phyloP scores from a whole-genome alignment of 2,888 invertebrate species.

The Oscheius onirici region DNA sequence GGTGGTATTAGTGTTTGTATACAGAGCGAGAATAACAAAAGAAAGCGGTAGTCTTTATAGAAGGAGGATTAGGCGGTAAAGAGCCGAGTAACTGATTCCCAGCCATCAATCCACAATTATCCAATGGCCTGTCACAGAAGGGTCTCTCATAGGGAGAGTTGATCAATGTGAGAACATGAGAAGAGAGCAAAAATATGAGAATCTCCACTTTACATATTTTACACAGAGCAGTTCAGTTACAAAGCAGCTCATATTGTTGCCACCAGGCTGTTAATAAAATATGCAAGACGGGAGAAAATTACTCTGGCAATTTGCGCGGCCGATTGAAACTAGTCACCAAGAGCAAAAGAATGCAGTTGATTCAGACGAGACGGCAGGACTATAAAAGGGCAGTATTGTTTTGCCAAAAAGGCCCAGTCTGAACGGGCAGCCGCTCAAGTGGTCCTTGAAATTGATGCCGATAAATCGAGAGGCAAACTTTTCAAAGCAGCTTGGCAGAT shows the following conservation, averaged over 20 bases:
- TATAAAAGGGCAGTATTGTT: constrained; percentile 9
- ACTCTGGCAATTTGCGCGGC: constrained; percentile 12
- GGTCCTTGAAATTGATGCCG: constrained; percentile 30
- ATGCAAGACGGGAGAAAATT: constrained; percentile 23
- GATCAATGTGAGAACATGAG: too few relatives aligned
- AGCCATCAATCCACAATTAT: constrained; percentile 1
- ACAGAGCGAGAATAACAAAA: background rate
- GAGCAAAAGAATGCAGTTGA: too few relatives aligned
- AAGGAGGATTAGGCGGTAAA: background rate
- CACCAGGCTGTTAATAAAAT: constrained; percentile 4
- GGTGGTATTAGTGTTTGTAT: background rate
- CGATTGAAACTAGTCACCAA: background rate
- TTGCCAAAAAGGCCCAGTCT: constrained; percentile 1
- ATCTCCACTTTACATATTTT: too few relatives aligned
- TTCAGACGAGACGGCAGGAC: background rate
- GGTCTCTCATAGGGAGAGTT: too few relatives aligned
- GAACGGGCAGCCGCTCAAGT: constrained; percentile 23
- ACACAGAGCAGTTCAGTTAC: too few relatives aligned
- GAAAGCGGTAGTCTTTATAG: background rate
- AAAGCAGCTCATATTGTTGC: background rate
- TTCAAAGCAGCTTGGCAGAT: constrained; percentile 4
- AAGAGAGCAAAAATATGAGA: too few relatives aligned
- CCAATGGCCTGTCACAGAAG: too few relatives aligned
- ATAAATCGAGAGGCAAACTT: constrained; percentile 27
- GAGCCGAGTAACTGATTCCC: constrained; percentile 4